Evolutionary conservation across 1,140 invertebrate genomes (phyloP).

Genomic region (Melitaea cinxia): DNA sequence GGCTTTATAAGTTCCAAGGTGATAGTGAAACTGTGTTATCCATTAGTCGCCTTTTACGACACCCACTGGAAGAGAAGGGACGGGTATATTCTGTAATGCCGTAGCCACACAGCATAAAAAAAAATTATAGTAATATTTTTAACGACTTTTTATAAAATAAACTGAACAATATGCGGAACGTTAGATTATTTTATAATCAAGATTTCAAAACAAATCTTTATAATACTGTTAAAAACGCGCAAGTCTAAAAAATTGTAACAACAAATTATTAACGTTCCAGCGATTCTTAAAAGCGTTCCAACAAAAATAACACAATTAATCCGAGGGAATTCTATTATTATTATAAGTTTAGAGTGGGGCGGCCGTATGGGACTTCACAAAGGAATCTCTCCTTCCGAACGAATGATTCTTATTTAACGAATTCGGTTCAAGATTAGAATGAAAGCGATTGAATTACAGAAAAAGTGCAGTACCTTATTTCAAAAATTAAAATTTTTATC

Average conservation of each 20-base stretch:
- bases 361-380: conserved; percentile 57
- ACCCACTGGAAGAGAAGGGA: too few species aligned
- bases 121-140: too few species aligned
- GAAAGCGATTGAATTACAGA: conserved; percentile 22
- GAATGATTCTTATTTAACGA: conserved; percentile 57
- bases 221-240: background rate
- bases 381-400: conserved; percentile 62
- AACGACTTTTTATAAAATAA: too few species aligned
- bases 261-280: conserved; percentile 57
- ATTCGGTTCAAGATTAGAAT: conserved; percentile 34
- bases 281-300: conserved; percentile 49
- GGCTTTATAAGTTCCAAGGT: too few species aligned
- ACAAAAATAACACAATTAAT: conserved; percentile 72
- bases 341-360: conserved; percentile 64
- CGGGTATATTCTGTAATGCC: too few species aligned
- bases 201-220: background rate
- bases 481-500: too few species aligned
- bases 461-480: background rate
- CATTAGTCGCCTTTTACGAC: too few species aligned
- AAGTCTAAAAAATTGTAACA: conserved; percentile 40
- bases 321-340: conserved; percentile 59
- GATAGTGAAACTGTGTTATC: too few species aligned
- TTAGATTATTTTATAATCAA: background rate
- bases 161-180: background rate
- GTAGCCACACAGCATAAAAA: too few species aligned